Evolutionary conservation across 2,797 vertebrate genomes (phyloP).

Genomic region (Falco naumanni): DNA sequence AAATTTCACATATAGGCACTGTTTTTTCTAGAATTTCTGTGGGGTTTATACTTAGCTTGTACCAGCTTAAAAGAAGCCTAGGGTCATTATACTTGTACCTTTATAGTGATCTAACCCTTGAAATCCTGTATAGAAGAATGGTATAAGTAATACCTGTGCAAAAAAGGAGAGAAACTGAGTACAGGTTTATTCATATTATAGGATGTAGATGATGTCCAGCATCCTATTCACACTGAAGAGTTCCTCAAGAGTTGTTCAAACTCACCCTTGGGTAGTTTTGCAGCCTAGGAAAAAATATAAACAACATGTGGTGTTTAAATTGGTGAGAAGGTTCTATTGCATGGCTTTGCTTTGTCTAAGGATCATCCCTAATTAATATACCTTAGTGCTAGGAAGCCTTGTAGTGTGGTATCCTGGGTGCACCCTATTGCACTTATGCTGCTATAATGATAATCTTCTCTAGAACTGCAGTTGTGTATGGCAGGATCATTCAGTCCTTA

Average conservation of each 20-base stretch:
- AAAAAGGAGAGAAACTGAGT: not conserved
- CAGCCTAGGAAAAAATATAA: not conserved
- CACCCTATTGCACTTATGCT: conserved; percentile 74
- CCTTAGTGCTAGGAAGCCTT: conserved; percentile 76
- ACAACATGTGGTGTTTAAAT: not conserved
- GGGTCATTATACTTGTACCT: not conserved
- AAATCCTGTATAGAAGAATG: not conserved
- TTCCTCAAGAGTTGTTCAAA: not conserved
- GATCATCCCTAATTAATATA: not conserved
- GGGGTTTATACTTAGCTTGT: not conserved
- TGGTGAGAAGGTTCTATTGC: not conserved
- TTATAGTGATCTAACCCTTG: not conserved
- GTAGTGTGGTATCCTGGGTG: conserved; percentile 68
- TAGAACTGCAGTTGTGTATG: conserved; percentile 72
- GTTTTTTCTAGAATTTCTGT: not conserved
- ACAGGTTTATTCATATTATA: not conserved
- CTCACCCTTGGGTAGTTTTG: not conserved
- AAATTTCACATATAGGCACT: not conserved
- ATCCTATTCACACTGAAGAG: not conserved
- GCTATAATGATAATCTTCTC: conserved; percentile 78
- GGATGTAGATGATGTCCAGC: not conserved
- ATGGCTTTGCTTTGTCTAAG: not conserved
- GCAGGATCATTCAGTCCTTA: conserved; percentile 65
- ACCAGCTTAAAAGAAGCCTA: not conserved
- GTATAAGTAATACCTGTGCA: not conserved